Percentiles rank a stretch among this genome's conserved stretches.
These are phyloP conservation scores for Sebastes nivosus DNA, from an alignment of 2,797 vertebrate genomes.

Conservation along the genomic window DNA sequence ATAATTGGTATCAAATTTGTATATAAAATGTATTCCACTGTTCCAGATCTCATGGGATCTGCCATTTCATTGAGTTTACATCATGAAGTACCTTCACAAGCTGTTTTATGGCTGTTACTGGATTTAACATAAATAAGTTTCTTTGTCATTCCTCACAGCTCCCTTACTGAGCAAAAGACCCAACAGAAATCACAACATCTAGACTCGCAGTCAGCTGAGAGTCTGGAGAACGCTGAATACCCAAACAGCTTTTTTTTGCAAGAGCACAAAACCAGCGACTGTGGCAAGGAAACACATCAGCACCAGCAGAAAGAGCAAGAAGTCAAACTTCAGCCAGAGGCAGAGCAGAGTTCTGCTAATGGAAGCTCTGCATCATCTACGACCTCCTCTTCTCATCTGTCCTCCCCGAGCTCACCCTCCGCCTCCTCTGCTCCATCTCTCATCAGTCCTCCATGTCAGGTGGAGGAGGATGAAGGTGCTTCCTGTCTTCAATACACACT, in stretches of 20 bases:
- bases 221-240: conserved; percentile 59
- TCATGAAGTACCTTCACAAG: neutral
- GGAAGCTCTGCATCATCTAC: conserved; percentile 44
- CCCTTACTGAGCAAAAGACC: conserved; percentile 79
- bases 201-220: conserved; percentile 4
- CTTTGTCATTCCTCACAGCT: conserved; percentile 70
- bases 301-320: conserved; percentile 81
- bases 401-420: conserved; percentile 32
- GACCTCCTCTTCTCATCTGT: conserved; percentile 21
- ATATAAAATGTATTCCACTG: neutral
- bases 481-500: conserved; percentile 70
- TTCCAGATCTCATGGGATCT: neutral
- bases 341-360: conserved; percentile 45
- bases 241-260: conserved; percentile 81
- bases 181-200: conserved; percentile 60
- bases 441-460: conserved; percentile 26
- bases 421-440: conserved; percentile 44
- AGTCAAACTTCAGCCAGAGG: conserved; percentile 4
- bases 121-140: neutral
- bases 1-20: neutral
- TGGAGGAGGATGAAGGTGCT: conserved; percentile 79
- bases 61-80: neutral
- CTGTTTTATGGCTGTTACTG: neutral
- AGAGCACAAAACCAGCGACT: conserved; percentile 85
- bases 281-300: conserved; percentile 80